Evolutionary conservation across 2,113 vertebrate genomes (phyloP), one percentile per base, ranked within the genome.

Genomic region (Eurystomus gularis): DNA sequence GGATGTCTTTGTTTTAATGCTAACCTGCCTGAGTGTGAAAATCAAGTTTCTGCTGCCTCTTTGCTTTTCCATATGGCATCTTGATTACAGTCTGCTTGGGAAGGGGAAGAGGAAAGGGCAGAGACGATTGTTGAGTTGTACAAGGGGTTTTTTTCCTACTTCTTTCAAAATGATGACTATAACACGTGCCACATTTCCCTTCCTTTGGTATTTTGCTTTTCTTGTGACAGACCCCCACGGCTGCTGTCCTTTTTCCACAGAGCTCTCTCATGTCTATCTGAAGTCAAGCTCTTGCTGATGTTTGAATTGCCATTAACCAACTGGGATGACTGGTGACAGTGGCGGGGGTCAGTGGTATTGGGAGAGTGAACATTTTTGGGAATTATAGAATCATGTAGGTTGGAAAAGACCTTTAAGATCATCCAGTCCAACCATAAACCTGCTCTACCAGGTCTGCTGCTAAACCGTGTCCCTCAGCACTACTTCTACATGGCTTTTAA

Each of bases 1-100:
- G 80, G 44, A 48, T n/a, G 88, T 84, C 52, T 95, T 93, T 84
- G 83, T 93, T 88, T 75, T 81, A 88, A 49, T 90, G 79, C 79
- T 95, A 70, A 80, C 70, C 54, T 91, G 85, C 75, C 66, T 80
- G 85, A 92, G 85, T 57, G 35, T n/a, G 33, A 66, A 93, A 92
- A 73, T 83, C 37, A 76, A 73, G 54, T 55, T 92, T 88, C 68
- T 95, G 94, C 79, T 92, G 55, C 80, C 60, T 88, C 79, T 93
- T 26, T 88, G 76, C 46, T 83, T 83, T 93, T 88, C 88, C 86
- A 21, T 88, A 2, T 25, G 24, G 92, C 51, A 33, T 68, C 42
- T 68, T 70, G 72, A 42, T 92, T 83, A 46, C 68, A 92, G 76
- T 29, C 71, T 93, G 66, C 84, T 64, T 79, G 76, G 84, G 29